These are phyloP conservation scores for Enteromius anoplus DNA, from an alignment of 2,797 vertebrate species.

Conservation along the genomic window DNA sequence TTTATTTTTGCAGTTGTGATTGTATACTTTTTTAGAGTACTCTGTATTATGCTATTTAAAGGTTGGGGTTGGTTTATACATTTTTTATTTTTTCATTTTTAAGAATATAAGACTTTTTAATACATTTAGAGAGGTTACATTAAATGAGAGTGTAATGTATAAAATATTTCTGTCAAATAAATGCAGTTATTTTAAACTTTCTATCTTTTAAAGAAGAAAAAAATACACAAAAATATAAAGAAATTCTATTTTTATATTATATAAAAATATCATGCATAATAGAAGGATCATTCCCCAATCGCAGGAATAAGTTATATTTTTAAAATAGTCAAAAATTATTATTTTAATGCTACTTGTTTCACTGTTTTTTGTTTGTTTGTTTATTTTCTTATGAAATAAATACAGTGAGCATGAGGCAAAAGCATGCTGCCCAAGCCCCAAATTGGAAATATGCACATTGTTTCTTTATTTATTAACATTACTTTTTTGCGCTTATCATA, in stretches of 20 bases:
- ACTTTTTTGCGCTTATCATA: background rate
- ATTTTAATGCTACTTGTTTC: too few species aligned
- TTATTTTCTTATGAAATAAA: background rate
- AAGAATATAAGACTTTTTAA: background rate
- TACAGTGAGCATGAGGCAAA: background rate
- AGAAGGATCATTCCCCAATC: background rate
- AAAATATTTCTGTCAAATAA: background rate
- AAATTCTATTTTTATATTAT: too few species aligned
- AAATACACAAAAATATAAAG: too few species aligned
- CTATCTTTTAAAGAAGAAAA: background rate
- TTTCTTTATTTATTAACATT: background rate
- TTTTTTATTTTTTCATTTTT: background rate
- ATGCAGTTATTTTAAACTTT: background rate
- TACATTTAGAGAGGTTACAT: background rate
- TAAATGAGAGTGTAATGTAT: background rate
- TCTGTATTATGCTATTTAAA: background rate
- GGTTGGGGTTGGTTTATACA: background rate
- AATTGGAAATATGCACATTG: background rate
- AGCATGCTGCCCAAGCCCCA: background rate
- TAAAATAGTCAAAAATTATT: background rate
- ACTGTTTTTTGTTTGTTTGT: too few species aligned
- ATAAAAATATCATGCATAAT: background rate
- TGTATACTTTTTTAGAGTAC: background rate
- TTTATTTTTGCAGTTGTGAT: background rate
- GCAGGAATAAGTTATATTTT: background rate